Evolutionary conservation across 2,888 invertebrate species (phyloP), one percentile per base, ranked within the genome.

Genomic region (Lithophane ornitopus): DNA sequence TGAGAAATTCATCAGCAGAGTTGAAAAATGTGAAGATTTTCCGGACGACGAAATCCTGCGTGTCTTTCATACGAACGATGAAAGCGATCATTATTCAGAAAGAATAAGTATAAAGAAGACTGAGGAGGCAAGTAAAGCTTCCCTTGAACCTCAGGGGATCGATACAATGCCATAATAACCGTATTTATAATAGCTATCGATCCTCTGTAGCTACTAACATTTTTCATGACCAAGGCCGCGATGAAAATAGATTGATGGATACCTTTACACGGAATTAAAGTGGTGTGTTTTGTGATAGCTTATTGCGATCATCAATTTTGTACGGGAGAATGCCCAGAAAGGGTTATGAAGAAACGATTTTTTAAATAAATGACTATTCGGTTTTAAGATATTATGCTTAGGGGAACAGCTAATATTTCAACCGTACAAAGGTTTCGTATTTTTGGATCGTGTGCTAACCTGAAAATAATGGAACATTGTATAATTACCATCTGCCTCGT

Each of bases 151-250:
- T 80, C 63, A 65, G 74, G 70, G 84, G 85, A 89, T 92, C 91
- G 89, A 92, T 90, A 86, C 78, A 74, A 76, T 87, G 80, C 85
- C 85, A 87, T 84, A 88, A 89, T 88, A 89, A 86, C 84, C 82
- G 75, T 87, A 84, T 88, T 87, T 87, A 85, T 90, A 89, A 89
- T 88, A 87, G 81, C 85, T 86, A 89, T 88, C 88, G 89, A 91
- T 75, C 85, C 83, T 80, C 75, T 80, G 86, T 79, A 82, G 88
- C 87, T 84, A 87, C 89, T 87, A 89, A 91, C 90, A 90, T 89
- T 88, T 91, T 90, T 91, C 93, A 92, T 85, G 91, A 90, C 90
- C 94, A 94, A 94, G 94, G 94, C 86, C 91, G 86, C 80, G 85
- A 78, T 91, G 89, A 86, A 93, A 93, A 94, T 91, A 92, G 90